A percentile compares a stretch with the other conserved stretches of the same genome.
These are phyloP conservation scores for Drosophila siamana DNA, from an alignment of 2,888 invertebrate species.

Conservation along the genomic window DNA sequence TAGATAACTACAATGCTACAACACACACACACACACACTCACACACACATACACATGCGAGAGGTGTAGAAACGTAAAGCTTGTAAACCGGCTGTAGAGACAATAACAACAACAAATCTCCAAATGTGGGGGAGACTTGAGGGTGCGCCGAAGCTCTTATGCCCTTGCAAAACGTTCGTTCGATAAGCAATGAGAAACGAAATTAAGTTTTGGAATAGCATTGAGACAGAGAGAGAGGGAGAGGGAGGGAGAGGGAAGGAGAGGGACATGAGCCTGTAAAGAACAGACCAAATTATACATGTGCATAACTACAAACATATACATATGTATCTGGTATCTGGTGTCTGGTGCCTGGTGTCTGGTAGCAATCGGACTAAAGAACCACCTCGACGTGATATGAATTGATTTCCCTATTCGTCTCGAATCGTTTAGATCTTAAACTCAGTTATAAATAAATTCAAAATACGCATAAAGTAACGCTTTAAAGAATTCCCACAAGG, in stretches of 20 bases:
- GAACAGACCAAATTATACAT: conserved; percentile 33
- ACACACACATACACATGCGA: conserved; percentile 6
- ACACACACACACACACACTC: conserved; percentile 6
- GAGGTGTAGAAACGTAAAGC: conserved; percentile 5
- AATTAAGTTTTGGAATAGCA: conserved; percentile 38
- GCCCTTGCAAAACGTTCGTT: conserved; percentile 43
- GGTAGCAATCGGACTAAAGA: background rate
- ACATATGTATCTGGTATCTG: background rate
- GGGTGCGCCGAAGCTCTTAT: conserved; percentile 41
- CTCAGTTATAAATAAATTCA: conserved; percentile 32
- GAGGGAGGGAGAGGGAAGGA: too few relatives aligned
- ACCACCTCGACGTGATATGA: conserved; percentile 9
- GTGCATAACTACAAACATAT: conserved; percentile 20
- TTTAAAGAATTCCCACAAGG: conserved; percentile 28
- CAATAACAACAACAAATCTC: conserved; percentile 8
- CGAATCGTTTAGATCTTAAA: conserved; percentile 4
- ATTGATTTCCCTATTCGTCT: conserved; percentile 38
- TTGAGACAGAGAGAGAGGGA: conserved; percentile 16
- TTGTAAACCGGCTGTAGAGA: conserved; percentile 35
- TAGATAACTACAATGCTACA: conserved; percentile 32
- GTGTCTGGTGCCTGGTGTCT: too few relatives aligned
- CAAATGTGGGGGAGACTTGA: conserved; percentile 21
- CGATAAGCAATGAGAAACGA: conserved; percentile 15
- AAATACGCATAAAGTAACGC: conserved; percentile 10
- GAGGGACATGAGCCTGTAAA: conserved; percentile 5